Evolutionary conservation across 2,797 vertebrate genomes (phyloP).

Genomic region (Neostethus bicornis): DNA sequence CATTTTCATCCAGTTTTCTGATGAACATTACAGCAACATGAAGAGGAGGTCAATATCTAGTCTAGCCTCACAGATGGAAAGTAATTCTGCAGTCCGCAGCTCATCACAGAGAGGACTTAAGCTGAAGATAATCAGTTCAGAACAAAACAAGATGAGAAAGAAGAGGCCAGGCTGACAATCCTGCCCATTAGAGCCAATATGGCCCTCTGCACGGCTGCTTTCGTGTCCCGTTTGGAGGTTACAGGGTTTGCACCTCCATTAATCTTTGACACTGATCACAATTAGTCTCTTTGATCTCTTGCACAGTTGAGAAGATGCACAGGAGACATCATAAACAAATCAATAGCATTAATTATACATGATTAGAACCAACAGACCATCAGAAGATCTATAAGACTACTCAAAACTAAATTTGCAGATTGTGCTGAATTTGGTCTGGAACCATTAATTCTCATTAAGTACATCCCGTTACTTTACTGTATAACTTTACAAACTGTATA

Average conservation of each 20-base stretch:
- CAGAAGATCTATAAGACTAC: constrained; percentile 47
- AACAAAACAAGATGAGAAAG: constrained; percentile 35
- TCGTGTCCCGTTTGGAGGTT: constrained; percentile 60
- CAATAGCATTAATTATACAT: constrained; percentile 78
- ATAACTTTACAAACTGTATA: not conserved
- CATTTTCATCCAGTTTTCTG: constrained; percentile 65
- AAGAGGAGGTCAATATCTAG: constrained; percentile 56
- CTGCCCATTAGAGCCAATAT: constrained; percentile 69
- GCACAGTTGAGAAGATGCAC: constrained; percentile 58
- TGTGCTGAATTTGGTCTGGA: constrained; percentile 15
- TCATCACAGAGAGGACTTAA: constrained; percentile 48
- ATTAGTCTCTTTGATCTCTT: constrained; percentile 76
- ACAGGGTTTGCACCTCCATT: constrained; percentile 71
- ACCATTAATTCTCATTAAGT: constrained; percentile 13
- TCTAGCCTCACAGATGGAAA: constrained; percentile 72
- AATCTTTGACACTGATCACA: constrained; percentile 82
- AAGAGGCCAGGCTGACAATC: constrained; percentile 57
- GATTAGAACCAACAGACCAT: constrained; percentile 36
- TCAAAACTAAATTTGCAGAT: constrained; percentile 39
- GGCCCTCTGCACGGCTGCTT: constrained; percentile 72
- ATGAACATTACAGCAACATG: constrained; percentile 66
- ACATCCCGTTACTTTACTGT: not conserved
- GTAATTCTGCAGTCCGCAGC: constrained; percentile 63
- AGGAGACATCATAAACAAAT: constrained; percentile 72
- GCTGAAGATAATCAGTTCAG: constrained; percentile 69